phyloP scores from a whole-genome alignment of 2,113 vertebrate species.

The Turnix velox region DNA sequence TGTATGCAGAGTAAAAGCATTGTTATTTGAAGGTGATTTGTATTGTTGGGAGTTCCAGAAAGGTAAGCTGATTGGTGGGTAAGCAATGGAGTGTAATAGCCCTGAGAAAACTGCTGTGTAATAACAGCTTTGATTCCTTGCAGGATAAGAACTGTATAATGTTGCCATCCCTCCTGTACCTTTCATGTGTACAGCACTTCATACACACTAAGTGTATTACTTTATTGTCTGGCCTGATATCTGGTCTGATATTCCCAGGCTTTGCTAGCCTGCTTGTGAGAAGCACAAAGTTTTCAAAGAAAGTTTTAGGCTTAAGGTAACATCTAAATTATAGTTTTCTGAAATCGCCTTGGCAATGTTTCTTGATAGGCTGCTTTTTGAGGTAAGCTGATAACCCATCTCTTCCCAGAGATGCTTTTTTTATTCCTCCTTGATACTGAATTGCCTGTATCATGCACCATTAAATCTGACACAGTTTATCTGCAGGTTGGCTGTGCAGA shows the following conservation, averaged over 20 bases:
- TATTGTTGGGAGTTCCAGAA: not conserved
- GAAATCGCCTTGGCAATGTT: not conserved
- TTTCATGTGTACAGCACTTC: not conserved
- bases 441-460: constrained; percentile 34
- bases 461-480: constrained; percentile 12
- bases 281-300: constrained; percentile 47
- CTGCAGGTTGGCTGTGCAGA: not conserved
- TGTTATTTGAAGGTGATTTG: constrained; percentile 50
- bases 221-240: constrained; percentile 46
- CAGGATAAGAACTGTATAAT: not conserved
- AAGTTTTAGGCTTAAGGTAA: constrained; percentile 46
- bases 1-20: constrained; percentile 23
- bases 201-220: constrained; percentile 15
- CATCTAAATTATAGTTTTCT: constrained; percentile 43
- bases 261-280: constrained; percentile 42
- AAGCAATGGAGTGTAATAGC: constrained; percentile 25
- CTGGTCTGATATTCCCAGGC: constrained; percentile 18
- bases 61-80: constrained; percentile 22
- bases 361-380: constrained; percentile 12
- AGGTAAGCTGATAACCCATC: constrained; percentile 30
- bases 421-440: not conserved
- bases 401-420: not conserved
- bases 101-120: constrained; percentile 22
- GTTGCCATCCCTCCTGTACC: not conserved
- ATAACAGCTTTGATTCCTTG: constrained; percentile 28